Evolutionary conservation across 2,888 invertebrate genomes (phyloP).

Genomic region (Dexiosoma caninum): DNA sequence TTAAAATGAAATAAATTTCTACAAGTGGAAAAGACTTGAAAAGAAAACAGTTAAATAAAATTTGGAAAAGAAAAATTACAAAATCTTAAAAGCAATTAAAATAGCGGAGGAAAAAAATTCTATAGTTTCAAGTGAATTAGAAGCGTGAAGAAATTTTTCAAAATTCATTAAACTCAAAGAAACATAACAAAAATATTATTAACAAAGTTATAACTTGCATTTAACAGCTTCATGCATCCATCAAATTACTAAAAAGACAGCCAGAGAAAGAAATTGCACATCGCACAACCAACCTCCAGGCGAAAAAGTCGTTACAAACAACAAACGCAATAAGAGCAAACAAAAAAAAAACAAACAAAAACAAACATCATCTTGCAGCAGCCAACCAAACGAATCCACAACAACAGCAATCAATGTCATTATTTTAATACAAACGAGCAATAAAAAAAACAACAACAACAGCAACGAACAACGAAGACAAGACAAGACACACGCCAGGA

Average conservation of each 20-base stretch:
- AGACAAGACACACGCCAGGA: constrained; percentile 4
- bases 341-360: constrained; percentile 3
- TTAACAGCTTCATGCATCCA: constrained; percentile 47
- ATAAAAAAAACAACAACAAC: no score
- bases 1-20: constrained; percentile 13
- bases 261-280: background rate
- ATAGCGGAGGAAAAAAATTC: constrained; percentile 37
- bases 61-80: constrained; percentile 66
- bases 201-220: constrained; percentile 32
- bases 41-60: constrained; percentile 61
- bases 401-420: constrained; percentile 51
- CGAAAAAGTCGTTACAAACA: constrained; percentile 3
- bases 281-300: background rate
- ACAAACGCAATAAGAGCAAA: no score
- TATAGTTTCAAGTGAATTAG: background rate
- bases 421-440: constrained; percentile 44
- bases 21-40: constrained; percentile 63
- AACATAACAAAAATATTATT: constrained; percentile 43
- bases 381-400: constrained; percentile 23
- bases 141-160: constrained; percentile 21
- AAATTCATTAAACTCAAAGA: constrained; percentile 28
- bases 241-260: constrained; percentile 48
- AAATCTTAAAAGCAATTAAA: constrained; percentile 54
- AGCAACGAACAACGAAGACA: no score
- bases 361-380: constrained; percentile 37